These are phyloP conservation scores for Lymantria monacha DNA, from an alignment of 2,888 invertebrate genomes.

Conservation along the genomic window DNA sequence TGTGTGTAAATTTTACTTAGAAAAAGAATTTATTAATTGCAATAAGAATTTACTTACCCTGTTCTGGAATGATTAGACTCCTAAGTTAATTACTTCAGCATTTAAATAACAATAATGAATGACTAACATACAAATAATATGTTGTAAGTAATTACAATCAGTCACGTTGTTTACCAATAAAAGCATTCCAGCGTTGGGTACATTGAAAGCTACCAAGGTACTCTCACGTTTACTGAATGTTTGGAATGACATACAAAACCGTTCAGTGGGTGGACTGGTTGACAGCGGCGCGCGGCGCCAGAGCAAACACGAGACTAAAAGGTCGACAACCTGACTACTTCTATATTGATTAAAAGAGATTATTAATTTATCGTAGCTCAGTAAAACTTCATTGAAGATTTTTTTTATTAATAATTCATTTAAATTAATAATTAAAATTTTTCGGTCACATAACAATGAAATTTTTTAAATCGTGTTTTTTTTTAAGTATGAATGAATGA, in stretches of 20 bases:
- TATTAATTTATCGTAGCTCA: conserved; percentile 54
- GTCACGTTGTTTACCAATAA: background rate
- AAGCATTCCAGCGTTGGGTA: background rate
- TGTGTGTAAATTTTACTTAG: too few relatives aligned
- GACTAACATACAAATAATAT: too few relatives aligned
- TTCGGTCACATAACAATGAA: conserved; percentile 1
- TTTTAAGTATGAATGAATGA: too few relatives aligned
- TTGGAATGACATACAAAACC: conserved; percentile 60
- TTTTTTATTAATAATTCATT: conserved; percentile 11
- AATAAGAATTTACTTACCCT: too few relatives aligned
- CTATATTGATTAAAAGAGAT: conserved; percentile 61
- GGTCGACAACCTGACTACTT: conserved; percentile 61
- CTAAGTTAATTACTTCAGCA: too few relatives aligned
- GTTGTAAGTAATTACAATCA: background rate
- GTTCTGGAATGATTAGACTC: too few relatives aligned
- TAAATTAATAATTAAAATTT: conserved; percentile 7
- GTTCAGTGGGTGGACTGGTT: conserved; percentile 76
- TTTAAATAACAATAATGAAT: too few relatives aligned
- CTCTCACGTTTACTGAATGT: conserved; percentile 50
- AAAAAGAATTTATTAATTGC: too few relatives aligned
- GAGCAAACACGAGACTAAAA: conserved; percentile 56
- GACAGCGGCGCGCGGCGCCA: conserved; percentile 40
- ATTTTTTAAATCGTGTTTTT: background rate
- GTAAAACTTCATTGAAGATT: conserved; percentile 29
- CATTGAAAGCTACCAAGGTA: conserved; percentile 28